Evolutionary conservation across 2,113 vertebrate species (phyloP), one percentile per base, ranked within the genome.

Genomic region (Cryptotis parvus): DNA sequence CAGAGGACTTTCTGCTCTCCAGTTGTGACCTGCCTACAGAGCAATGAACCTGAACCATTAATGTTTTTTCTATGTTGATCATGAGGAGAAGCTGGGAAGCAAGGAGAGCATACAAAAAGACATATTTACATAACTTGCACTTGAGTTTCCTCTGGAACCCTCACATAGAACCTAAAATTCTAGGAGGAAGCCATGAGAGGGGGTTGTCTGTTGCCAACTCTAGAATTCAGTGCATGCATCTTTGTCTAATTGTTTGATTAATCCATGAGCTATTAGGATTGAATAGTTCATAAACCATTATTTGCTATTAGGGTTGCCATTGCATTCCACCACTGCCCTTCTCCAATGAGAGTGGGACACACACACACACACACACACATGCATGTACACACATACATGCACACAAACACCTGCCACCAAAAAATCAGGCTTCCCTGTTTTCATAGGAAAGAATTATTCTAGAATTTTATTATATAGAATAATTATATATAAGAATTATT

Each of bases 1-100:
- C 55, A 45, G 80, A 83, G 33, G 12, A 81, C 94, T 94, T 69
- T 92, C 95, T 74, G 73, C 61, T 84, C 18, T 96, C 95, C 96
- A 74, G 39, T 73, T 95, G 55, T 52, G n/a, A 61, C 70, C 35
- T 39, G 0, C 20, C 55, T 84, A 95, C 95, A 93, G 3, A 6
- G 41, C 6, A 49, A 81, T 55, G 88, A 96, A 96, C 81, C 88
- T 72, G 94, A 97, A 94, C 69, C 66, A 75, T 89, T 87, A 72
- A 92, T 37, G 68, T 93, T 52, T 92, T 92, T 91, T 84, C 90
- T 73, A 49, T 55, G 45, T 95, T 92, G 72, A 55, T 94, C 78
- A 65, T 5, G 77, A 0, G 0, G 8, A 0, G 1, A 89, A 75
- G 18, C 72, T 90, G 58, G 78, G 69, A 91, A 93, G 52, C 49